Conservation (phyloP, 1,140 invertebrate species). For the Drosophila orosa region DNA sequence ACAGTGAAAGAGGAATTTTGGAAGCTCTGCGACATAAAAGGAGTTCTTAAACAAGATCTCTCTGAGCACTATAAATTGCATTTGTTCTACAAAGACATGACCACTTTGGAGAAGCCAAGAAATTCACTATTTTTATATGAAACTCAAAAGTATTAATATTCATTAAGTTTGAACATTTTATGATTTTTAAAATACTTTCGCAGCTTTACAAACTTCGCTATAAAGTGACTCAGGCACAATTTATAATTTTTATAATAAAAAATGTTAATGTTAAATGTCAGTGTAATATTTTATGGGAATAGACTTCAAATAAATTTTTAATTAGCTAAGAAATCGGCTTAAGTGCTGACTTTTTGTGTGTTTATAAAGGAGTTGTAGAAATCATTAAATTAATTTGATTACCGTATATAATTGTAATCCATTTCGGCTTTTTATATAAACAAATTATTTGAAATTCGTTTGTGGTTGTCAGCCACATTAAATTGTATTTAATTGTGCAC, state of each 20-base stretch:
- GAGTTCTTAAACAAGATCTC: slow-evolving; percentile 20
- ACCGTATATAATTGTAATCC: background rate
- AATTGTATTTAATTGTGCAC: slow-evolving; percentile 25
- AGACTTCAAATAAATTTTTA: background rate
- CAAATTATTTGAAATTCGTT: slow-evolving; percentile 4
- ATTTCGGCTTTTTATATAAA: background rate
- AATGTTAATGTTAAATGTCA: too few species aligned
- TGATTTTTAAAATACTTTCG: background rate
- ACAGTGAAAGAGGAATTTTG: slow-evolving; percentile 15
- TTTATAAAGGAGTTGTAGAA: background rate
- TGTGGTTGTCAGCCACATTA: slow-evolving; percentile 5
- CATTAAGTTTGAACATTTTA: background rate
- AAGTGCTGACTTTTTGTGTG: background rate
- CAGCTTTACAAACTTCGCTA: too few species aligned
- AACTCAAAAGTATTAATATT: background rate
- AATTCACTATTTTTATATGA: background rate
- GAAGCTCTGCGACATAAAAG: slow-evolving; percentile 10
- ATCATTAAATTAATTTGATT: background rate
- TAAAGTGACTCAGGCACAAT: background rate
- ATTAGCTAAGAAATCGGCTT: background rate
- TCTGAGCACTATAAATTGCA: slow-evolving; percentile 10
- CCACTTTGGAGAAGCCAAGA: background rate
- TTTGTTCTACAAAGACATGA: slow-evolving; percentile 17
- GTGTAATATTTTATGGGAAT: background rate
- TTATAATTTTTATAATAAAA: too few species aligned